A percentile compares a stretch with the other conserved stretches of the same genome.
These are phyloP conservation scores for Scaptomyza reducta DNA, from an alignment of 2,888 invertebrate genomes.

Conservation along the genomic window DNA sequence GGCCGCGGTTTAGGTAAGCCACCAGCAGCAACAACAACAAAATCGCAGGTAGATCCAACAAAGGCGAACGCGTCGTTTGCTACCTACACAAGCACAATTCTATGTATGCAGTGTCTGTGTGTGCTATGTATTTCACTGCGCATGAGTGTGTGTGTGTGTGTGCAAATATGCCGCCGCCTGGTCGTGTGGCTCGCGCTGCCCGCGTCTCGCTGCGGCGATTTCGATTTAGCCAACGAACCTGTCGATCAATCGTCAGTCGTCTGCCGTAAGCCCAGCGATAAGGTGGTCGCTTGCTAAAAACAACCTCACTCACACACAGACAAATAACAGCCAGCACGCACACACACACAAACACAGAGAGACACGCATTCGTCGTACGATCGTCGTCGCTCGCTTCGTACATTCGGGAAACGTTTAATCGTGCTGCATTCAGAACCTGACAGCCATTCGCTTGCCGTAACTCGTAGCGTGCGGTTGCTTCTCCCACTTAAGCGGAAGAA, in stretches of 20 bases:
- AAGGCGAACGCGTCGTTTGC: conserved; percentile 44
- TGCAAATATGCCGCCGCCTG: conserved; percentile 59
- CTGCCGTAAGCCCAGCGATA: conserved; percentile 79
- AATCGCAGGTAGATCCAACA: conserved; percentile 46
- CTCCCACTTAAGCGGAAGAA: conserved; percentile 45
- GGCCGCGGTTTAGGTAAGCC: conserved; percentile 57
- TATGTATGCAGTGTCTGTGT: conserved; percentile 16
- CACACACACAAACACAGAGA: conserved; percentile 1
- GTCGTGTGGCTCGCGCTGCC: conserved; percentile 73
- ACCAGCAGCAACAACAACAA: conserved; percentile 22
- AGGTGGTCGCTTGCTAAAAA: conserved; percentile 60
- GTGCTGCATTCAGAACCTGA: conserved; percentile 78
- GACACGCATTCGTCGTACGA: conserved; percentile 44
- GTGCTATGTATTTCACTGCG: conserved; percentile 11
- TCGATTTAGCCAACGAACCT: conserved; percentile 82
- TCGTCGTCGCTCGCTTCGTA: conserved; percentile 48
- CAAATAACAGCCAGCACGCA: conserved; percentile 4
- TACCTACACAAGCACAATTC: conserved; percentile 38
- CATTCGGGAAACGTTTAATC: conserved; percentile 78
- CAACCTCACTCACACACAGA: conserved; percentile 29
- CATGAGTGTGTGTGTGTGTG: conserved; percentile 43
- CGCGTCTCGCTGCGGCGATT: conserved; percentile 78
- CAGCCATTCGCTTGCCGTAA: conserved; percentile 82
- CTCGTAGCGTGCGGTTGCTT: conserved; percentile 74
- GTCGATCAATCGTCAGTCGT: conserved; percentile 83